These are phyloP conservation scores for Zeus faber DNA, from an alignment of 2,113 vertebrate species.

Conservation along the genomic window DNA sequence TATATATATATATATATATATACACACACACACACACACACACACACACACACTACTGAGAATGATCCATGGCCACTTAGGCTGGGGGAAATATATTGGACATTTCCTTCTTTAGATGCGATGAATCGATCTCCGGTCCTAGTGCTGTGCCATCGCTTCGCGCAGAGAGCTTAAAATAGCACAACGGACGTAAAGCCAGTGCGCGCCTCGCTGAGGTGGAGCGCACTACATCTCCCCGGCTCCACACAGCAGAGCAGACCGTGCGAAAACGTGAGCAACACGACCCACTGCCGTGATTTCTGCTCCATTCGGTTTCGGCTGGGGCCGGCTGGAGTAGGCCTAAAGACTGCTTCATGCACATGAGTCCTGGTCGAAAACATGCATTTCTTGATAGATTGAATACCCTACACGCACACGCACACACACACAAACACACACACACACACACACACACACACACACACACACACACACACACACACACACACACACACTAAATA, in stretches of 20 bases:
- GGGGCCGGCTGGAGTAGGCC: too few species aligned
- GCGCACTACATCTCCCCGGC: conserved; percentile 40
- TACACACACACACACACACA: too few species aligned
- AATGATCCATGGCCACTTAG: conserved; percentile 62
- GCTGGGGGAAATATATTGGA: conserved; percentile 48
- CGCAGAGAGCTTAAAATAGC: conserved; percentile 69
- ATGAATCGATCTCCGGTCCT: conserved; percentile 65
- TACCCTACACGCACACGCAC: conserved; percentile 23
- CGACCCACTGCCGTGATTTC: too few species aligned
- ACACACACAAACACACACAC: conserved; percentile 17
- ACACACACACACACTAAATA: neutral
- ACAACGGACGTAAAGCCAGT: conserved; percentile 55
- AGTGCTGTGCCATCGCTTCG: conserved; percentile 60
- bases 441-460: conserved; percentile 19
- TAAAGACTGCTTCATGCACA: too few species aligned
- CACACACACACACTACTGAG: too few species aligned
- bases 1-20: too few species aligned
- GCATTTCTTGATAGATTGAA: too few species aligned
- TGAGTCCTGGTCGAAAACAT: too few species aligned
- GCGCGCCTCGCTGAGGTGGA: conserved; percentile 57
- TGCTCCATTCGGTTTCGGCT: too few species aligned
- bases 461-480: conserved; percentile 8
- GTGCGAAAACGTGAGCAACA: conserved; percentile 11
- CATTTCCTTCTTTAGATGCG: conserved; percentile 72
- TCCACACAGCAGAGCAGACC: too few species aligned